phyloP scores from a whole-genome alignment of 2,797 vertebrate species.

The Trichosurus vulpecula region DNA sequence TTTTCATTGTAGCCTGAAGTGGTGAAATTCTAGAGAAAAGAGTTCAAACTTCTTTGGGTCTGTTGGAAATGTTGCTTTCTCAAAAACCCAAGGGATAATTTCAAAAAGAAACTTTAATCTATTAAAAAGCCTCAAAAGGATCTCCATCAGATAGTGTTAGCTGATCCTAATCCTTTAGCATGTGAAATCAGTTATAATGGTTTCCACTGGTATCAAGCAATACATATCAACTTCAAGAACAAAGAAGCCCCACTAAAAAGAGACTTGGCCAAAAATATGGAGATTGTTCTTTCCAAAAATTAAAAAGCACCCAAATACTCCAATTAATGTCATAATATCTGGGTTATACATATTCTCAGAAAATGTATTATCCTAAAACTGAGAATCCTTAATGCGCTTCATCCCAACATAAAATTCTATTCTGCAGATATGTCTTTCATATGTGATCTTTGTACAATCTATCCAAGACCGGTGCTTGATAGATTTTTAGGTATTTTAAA shows the following conservation, averaged over 20 bases:
- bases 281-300: slow-evolving; percentile 61
- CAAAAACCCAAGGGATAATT: slow-evolving; percentile 19
- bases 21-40: slow-evolving; percentile 39
- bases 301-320: slow-evolving; percentile 58
- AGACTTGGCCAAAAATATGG: slow-evolving; percentile 47
- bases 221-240: slow-evolving; percentile 52
- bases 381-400: slow-evolving; percentile 30
- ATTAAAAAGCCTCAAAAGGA: slow-evolving; percentile 36
- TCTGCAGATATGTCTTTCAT: not conserved
- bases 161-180: not conserved
- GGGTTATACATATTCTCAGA: slow-evolving; percentile 47
- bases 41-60: slow-evolving; percentile 16
- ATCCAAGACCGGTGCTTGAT: not conserved
- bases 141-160: not conserved
- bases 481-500: not conserved
- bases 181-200: slow-evolving; percentile 49
- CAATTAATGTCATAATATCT: slow-evolving; percentile 42
- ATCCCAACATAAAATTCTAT: not conserved
- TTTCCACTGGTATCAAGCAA: slow-evolving; percentile 33
- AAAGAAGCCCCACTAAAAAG: slow-evolving; percentile 44
- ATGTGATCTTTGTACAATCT: not conserved
- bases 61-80: slow-evolving; percentile 53
- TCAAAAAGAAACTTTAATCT: slow-evolving; percentile 35
- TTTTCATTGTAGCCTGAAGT: slow-evolving; percentile 4
- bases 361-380: slow-evolving; percentile 28